phyloP scores from a whole-genome alignment of 2,797 vertebrate species.

The Lagodon rhomboides region DNA sequence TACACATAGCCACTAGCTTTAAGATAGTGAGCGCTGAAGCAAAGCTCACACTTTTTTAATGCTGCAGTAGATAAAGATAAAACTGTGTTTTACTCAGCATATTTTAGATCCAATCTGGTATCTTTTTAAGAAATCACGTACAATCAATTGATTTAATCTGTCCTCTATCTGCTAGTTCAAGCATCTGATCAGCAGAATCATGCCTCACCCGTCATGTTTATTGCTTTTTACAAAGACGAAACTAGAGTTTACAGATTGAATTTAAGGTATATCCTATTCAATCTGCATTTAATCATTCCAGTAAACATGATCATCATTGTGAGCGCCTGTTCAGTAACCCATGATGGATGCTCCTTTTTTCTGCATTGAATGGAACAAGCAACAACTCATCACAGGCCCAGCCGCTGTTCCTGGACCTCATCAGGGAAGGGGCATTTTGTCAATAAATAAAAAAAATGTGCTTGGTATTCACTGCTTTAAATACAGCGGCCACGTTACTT shows the following conservation, averaged over 20 bases:
- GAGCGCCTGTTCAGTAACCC: slow-evolving; percentile 17
- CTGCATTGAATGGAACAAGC: slow-evolving; percentile 16
- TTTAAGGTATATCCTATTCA: slow-evolving; percentile 12
- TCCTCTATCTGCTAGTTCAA: background rate
- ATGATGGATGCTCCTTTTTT: slow-evolving; percentile 27
- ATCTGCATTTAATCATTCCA: slow-evolving; percentile 23
- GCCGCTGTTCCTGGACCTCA: slow-evolving; percentile 38
- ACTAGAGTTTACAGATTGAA: background rate
- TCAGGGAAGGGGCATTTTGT: slow-evolving; percentile 60
- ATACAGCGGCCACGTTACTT: slow-evolving; percentile 50
- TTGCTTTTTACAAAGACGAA: slow-evolving; percentile 12
- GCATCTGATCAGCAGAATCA: background rate
- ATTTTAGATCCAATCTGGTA: slow-evolving; percentile 5
- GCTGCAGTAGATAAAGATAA: slow-evolving; percentile 1
- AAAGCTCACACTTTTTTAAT: slow-evolving; percentile 32
- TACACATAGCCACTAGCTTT: slow-evolving; percentile 61
- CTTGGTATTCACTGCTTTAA: slow-evolving; percentile 57
- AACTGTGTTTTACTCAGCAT: slow-evolving; percentile 24
- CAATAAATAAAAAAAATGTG: slow-evolving; percentile 59
- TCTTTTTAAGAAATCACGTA: slow-evolving; percentile 27
- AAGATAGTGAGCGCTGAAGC: slow-evolving; percentile 47
- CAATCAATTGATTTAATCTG: background rate
- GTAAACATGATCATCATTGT: slow-evolving; percentile 22
- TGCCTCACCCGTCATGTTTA: too few relatives aligned
- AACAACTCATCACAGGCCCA: slow-evolving; percentile 33